phyloP scores from a whole-genome alignment of 1,140 invertebrate species.

The Pomacea maculata region DNA sequence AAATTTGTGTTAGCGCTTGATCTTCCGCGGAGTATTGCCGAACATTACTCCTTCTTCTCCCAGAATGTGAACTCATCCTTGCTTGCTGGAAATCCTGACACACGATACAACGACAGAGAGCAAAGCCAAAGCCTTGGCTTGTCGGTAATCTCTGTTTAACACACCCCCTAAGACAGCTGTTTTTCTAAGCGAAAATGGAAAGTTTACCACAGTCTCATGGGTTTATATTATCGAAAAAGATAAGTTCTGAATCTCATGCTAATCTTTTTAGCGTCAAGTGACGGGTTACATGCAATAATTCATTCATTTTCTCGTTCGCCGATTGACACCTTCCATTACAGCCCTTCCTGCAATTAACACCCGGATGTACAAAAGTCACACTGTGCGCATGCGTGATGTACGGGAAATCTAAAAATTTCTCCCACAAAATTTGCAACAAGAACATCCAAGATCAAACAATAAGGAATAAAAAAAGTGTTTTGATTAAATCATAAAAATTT shows the following conservation, averaged over 20 bases:
- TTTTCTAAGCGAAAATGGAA: background rate
- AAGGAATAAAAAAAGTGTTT: too few relatives aligned
- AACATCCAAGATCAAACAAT: too few relatives aligned
- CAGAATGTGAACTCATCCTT: constrained; percentile 26
- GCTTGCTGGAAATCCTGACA: background rate
- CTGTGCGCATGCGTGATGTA: constrained; percentile 8
- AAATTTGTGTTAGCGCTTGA: constrained; percentile 42
- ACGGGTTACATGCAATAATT: background rate
- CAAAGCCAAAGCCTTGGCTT: background rate
- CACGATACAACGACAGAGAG: background rate
- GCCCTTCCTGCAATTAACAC: constrained; percentile 18
- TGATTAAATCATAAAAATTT: too few relatives aligned
- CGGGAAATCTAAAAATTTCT: too few relatives aligned
- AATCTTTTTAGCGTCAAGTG: background rate
- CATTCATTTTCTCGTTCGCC: constrained; percentile 13
- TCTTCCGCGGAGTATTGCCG: constrained; percentile 43
- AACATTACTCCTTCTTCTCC: constrained; percentile 24
- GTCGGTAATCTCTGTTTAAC: background rate
- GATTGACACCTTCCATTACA: constrained; percentile 16
- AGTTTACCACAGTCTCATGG: background rate
- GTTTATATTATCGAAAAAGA: background rate
- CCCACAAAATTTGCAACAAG: too few relatives aligned
- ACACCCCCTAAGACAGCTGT: background rate
- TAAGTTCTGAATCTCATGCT: background rate
- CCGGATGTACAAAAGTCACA: constrained; percentile 16